Conservation (phyloP, 2,113 vertebrate genomes). For the Rafetus swinhoei region DNA sequence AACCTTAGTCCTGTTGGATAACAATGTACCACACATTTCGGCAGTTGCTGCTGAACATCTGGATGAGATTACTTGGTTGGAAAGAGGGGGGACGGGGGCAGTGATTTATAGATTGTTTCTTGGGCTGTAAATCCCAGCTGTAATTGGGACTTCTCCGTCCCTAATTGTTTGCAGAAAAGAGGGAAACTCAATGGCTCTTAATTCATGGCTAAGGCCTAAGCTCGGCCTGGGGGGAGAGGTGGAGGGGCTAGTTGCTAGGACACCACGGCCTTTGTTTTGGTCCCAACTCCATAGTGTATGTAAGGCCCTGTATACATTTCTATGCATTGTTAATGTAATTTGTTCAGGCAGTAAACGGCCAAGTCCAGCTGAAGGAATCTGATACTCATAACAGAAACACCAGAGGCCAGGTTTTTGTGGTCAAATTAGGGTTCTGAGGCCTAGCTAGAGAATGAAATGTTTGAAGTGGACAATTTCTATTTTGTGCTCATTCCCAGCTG, state of each 20-base stretch:
- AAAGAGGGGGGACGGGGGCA: slow-evolving; percentile 48
- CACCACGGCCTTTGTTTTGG: slow-evolving; percentile 64
- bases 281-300: slow-evolving; percentile 55
- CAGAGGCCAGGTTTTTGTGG: slow-evolving; percentile 71
- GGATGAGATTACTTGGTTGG: slow-evolving; percentile 80
- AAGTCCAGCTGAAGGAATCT: slow-evolving; percentile 72
- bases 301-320: slow-evolving; percentile 76
- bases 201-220: slow-evolving; percentile 57
- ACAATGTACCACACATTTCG: slow-evolving; percentile 63
- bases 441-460: slow-evolving; percentile 65
- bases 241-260: slow-evolving; percentile 48
- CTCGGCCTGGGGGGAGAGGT: neutral
- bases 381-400: slow-evolving; percentile 57
- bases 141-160: slow-evolving; percentile 80
- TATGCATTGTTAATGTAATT: slow-evolving; percentile 80
- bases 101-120: slow-evolving; percentile 79
- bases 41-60: slow-evolving; percentile 79
- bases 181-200: slow-evolving; percentile 48
- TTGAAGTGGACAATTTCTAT: slow-evolving; percentile 47
- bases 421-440: slow-evolving; percentile 76
- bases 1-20: slow-evolving; percentile 52
- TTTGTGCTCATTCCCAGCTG: slow-evolving; percentile 18
- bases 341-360: slow-evolving; percentile 78
- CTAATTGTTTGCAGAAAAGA: slow-evolving; percentile 74
- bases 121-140: slow-evolving; percentile 81